Evolutionary conservation across 2,797 vertebrate species (phyloP).

Genomic region (Clarias laeviceps): DNA sequence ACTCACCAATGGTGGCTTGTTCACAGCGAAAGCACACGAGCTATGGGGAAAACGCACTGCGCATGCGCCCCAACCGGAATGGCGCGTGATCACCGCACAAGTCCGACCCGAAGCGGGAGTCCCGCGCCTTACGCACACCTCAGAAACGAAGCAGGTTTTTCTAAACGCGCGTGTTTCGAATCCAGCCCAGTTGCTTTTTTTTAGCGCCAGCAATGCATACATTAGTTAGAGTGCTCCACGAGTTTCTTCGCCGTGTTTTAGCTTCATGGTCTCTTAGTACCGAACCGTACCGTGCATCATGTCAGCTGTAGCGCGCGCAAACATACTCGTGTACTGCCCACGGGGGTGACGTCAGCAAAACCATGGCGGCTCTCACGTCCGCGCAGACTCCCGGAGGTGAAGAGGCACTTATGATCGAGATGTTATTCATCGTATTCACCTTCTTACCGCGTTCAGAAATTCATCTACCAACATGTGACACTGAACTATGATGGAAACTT

Average conservation of each 20-base stretch:
- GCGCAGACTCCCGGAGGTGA: conserved; percentile 29
- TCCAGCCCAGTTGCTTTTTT: neutral
- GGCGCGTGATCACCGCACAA: conserved; percentile 78
- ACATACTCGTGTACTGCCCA: conserved; percentile 62
- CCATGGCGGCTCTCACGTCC: conserved; percentile 62
- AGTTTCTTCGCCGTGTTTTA: neutral
- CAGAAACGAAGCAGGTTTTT: neutral
- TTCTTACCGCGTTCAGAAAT: neutral
- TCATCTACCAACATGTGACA: neutral
- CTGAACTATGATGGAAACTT: neutral
- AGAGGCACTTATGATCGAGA: conserved; percentile 32
- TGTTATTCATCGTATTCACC: neutral
- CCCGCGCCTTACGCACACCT: conserved; percentile 39
- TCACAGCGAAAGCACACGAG: conserved; percentile 58
- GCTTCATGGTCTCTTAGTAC: neutral
- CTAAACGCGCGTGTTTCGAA: neutral
- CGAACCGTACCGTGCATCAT: conserved; percentile 12
- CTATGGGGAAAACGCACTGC: conserved; percentile 60
- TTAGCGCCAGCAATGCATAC: too few species aligned
- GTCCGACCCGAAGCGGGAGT: conserved; percentile 67
- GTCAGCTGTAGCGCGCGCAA: conserved; percentile 9
- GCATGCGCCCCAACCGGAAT: conserved; percentile 70
- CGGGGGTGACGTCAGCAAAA: conserved; percentile 68
- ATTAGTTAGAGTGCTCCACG: neutral
- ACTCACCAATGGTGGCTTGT: conserved; percentile 75